Base-by-base conservation (phyloP, 2,797 vertebrate genomes). In the Anguilla megastoma region DNA sequence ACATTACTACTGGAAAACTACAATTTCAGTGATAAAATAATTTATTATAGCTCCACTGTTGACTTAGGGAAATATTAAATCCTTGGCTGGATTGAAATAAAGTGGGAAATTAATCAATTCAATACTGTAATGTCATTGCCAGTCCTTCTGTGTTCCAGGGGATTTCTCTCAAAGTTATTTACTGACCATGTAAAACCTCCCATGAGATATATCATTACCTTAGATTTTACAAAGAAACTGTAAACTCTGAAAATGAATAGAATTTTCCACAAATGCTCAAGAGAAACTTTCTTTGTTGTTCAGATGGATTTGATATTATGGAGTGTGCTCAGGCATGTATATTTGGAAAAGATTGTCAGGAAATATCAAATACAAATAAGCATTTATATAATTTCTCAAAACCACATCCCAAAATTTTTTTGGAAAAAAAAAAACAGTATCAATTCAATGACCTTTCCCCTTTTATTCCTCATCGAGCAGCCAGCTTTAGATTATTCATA, bases 401-500 rank as follows among this genome's bases (percentile, higher is more conserved):
- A 60, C 12, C 54, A 63, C 52, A 60, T 58, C 50, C 16, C 6
- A 66, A 63, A 52, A 33, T 5, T 84, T 84, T 87, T 83, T 54
- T 36, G 45, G 41, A 21, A 48, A 60, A 79, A 60, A 76, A 12
- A 36, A 52, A 30, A 41, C n/a, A 48, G 24, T 50, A 56, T 36
- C 36, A 54, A 54, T 56, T 82, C 41, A 63, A 60, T n/a, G 3
- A 33, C 52, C 69, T 80, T 56, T 58, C 71, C 33, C 80, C 58
- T 33, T 45, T 66, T 21, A 87, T 83, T 27, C 56, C 86, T 54
- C 21, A 82, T 24, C 21, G 21, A 7, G 41, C 18, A 24, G 30
- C 63, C 56, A 16, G 86, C 36, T 66, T 87, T 87, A 83, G 79
- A 63, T 84, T 63, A 87, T 58, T 41, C 18, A 66, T 63, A 84